Evolutionary conservation across 1,140 invertebrate genomes (phyloP).

Genomic region (Zeugodacus cucurbitae): DNA sequence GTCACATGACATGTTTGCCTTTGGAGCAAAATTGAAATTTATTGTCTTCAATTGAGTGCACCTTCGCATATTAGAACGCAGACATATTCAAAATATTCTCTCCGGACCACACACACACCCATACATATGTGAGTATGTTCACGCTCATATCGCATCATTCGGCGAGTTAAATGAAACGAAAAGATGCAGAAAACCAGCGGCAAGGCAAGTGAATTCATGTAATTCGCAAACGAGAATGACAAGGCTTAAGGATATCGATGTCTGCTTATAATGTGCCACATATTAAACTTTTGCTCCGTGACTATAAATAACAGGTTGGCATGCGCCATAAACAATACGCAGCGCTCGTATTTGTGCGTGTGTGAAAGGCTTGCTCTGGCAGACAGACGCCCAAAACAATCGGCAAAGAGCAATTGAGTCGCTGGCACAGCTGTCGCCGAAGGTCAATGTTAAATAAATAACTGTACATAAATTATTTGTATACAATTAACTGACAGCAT

Average conservation of each 20-base stretch:
- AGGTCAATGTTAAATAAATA: constrained; percentile 42
- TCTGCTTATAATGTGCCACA: constrained; percentile 66
- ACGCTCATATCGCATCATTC: neutral
- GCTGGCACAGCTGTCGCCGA: neutral
- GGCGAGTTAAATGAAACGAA: constrained; percentile 2
- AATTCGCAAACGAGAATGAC: constrained; percentile 62
- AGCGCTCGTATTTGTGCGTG: neutral
- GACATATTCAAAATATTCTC: constrained; percentile 39
- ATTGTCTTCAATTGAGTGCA: constrained; percentile 66
- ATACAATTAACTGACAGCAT: constrained; percentile 39
- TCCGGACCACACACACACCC: neutral
- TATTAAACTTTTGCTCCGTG: constrained; percentile 51
- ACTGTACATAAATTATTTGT: constrained; percentile 35
- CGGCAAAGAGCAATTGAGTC: neutral
- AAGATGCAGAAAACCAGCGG: constrained; percentile 45
- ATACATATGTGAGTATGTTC: neutral
- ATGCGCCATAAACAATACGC: neutral
- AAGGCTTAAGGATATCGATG: constrained; percentile 66
- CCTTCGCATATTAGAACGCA: constrained; percentile 1
- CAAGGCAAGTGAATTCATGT: constrained; percentile 58
- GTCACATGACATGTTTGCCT: neutral
- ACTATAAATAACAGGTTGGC: constrained; percentile 57
- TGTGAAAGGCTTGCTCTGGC: neutral
- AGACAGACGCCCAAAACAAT: neutral
- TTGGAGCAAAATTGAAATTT: constrained; percentile 57